These are phyloP conservation scores for Cyclargus thomasi DNA, from an alignment of 1,140 invertebrate species.

Conservation along the genomic window DNA sequence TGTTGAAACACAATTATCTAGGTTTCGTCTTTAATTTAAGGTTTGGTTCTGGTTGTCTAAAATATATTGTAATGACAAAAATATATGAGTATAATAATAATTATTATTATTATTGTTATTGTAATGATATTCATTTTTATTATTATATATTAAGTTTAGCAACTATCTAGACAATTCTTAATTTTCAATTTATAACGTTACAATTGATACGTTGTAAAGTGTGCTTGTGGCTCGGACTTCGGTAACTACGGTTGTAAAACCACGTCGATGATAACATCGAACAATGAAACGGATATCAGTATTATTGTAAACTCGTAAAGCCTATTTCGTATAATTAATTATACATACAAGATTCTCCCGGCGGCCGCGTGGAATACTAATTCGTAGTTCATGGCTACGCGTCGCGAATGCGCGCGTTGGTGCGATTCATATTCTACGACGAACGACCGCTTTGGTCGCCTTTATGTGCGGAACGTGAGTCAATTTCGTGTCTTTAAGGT, in stretches of 20 bases:
- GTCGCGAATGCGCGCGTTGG: slow-evolving; percentile 33
- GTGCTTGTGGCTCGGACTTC: too few species aligned
- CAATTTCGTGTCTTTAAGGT: background rate
- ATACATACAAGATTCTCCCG: slow-evolving; percentile 1
- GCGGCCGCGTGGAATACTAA: slow-evolving; percentile 28
- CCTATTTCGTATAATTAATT: slow-evolving; percentile 3
- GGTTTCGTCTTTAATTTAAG: background rate
- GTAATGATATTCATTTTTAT: too few species aligned
- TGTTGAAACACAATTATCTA: too few species aligned
- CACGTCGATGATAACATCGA: background rate
- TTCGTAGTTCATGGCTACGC: slow-evolving; percentile 48
- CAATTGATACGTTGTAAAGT: too few species aligned
- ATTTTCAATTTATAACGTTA: too few species aligned
- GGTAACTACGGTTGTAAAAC: background rate
- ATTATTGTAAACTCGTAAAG: slow-evolving; percentile 1
- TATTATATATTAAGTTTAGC: too few species aligned
- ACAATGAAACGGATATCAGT: background rate
- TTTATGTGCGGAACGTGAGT: slow-evolving; percentile 30
- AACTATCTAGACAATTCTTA: too few species aligned
- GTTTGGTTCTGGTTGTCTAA: background rate
- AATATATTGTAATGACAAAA: too few species aligned
- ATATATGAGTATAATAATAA: too few species aligned
- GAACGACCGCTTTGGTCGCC: slow-evolving; percentile 45
- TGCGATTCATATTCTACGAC: slow-evolving; percentile 40
- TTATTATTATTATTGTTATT: too few species aligned